Conservation (phyloP, 2,888 invertebrate species). For the Leucophenga maculata region DNA sequence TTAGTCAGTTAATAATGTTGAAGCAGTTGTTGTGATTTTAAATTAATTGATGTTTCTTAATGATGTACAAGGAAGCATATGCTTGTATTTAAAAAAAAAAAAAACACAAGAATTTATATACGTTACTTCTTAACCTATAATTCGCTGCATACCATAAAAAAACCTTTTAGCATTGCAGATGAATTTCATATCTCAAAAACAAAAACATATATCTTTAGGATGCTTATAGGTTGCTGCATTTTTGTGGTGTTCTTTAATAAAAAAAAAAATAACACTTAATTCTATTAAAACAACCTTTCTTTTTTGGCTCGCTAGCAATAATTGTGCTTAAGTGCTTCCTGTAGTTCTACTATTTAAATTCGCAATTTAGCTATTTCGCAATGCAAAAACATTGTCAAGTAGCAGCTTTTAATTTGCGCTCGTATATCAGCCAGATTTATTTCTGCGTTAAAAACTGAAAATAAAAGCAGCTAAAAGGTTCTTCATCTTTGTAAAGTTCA, state of each 20-base stretch:
- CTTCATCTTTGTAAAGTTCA: too few relatives aligned
- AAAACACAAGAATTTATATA: neutral
- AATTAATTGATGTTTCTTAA: constrained; percentile 15
- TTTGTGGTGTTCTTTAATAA: constrained; percentile 29
- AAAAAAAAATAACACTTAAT: too few relatives aligned
- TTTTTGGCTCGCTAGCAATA: neutral
- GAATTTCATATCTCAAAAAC: neutral
- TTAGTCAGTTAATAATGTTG: too few relatives aligned
- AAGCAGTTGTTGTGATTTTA: neutral
- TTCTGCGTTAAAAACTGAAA: constrained; percentile 10
- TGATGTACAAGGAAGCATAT: neutral
- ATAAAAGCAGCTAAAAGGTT: constrained; percentile 20
- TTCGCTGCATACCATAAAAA: constrained; percentile 10
- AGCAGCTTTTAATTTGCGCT: too few relatives aligned
- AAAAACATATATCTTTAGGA: constrained; percentile 1
- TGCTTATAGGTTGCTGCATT: constrained; percentile 46
- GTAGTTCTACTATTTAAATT: neutral
- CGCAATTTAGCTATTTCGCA: too few relatives aligned
- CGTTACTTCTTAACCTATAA: neutral
- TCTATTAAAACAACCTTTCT: too few relatives aligned
- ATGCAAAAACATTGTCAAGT: too few relatives aligned
- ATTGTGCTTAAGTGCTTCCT: constrained; percentile 4
- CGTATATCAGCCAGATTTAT: too few relatives aligned
- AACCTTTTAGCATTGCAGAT: constrained; percentile 12
- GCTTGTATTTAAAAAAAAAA: neutral